Conservation (phyloP, 2,888 invertebrate species). For the Drosophila helvetica region DNA sequence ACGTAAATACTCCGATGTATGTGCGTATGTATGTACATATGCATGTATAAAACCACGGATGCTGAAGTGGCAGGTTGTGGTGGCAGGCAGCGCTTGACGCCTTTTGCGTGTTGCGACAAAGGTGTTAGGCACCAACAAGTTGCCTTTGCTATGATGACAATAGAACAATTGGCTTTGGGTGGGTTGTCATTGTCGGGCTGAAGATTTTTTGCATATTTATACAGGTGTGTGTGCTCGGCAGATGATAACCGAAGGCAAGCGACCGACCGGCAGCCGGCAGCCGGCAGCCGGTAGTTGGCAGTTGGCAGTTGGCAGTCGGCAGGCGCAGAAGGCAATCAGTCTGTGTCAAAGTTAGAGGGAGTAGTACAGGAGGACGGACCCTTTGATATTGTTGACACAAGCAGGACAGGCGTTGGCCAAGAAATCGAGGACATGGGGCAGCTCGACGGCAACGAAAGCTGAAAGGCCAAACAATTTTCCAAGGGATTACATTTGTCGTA, state of each 20-base stretch:
- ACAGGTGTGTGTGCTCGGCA: slow-evolving; percentile 42
- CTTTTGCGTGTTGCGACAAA: slow-evolving; percentile 53
- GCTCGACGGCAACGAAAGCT: slow-evolving; percentile 9
- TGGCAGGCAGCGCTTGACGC: slow-evolving; percentile 39
- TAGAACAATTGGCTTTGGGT: slow-evolving; percentile 51
- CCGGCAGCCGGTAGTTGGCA: neutral
- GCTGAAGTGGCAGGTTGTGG: slow-evolving; percentile 12
- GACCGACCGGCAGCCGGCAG: too few species aligned
- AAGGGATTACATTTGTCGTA: slow-evolving; percentile 55
- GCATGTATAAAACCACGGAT: slow-evolving; percentile 33
- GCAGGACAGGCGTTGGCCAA: slow-evolving; percentile 22
- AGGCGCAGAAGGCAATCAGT: slow-evolving; percentile 49
- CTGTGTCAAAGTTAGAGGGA: slow-evolving; percentile 52
- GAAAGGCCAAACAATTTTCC: slow-evolving; percentile 41
- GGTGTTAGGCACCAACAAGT: slow-evolving; percentile 49
- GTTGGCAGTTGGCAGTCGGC: neutral
- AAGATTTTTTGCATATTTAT: slow-evolving; percentile 45
- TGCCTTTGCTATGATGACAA: slow-evolving; percentile 48
- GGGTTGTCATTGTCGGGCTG: slow-evolving; percentile 24
- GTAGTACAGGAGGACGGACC: slow-evolving; percentile 20
- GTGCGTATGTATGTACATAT: neutral
- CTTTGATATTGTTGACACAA: slow-evolving; percentile 58
- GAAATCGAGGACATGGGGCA: slow-evolving; percentile 5
- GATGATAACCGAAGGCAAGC: slow-evolving; percentile 47
- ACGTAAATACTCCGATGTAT: neutral